Evolutionary conservation across 2,113 vertebrate genomes (phyloP), one percentile per base, ranked within the genome.

Genomic region (Synodontis membranacea): DNA sequence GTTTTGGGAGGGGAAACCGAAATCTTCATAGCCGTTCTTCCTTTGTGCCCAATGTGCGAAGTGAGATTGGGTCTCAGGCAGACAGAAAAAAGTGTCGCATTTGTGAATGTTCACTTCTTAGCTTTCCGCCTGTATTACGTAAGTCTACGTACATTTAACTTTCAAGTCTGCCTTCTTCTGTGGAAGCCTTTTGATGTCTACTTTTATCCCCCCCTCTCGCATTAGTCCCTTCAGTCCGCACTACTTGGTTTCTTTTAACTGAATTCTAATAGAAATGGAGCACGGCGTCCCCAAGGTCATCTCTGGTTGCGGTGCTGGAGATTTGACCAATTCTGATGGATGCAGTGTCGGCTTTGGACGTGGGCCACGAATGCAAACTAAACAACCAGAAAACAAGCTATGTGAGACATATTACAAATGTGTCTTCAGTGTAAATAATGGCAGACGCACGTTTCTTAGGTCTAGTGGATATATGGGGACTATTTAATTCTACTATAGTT

Each of bases 71-170:
- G 82, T 89, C 86, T 86, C 87, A 87, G 90, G 87, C 90, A 88
- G 88, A 89, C 90, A 92, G 92, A 93, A 88, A n/a, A 91, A 88
- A 88, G 86, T 87, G 89, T 90, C 86, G 89, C 56, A 87, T 80
- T 48, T n/a, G 25, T 31, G 25, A 48, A 15, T 48, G 25, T 76
- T 48, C 44, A 5, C 42, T 48, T 46, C 70, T 14, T 44, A 44
- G 5, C 72, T 72, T 25, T 72, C 4, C 8, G 7, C 72, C 14
- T 17, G 25, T 62, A 54, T 66, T 68, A 50, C n/a, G n/a, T n/a
- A 83, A 62, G 74, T 60, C 80, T 83, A 44, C 25, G 52, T 68
- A 44, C 25, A 44, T 68, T 52, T 82, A 48, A 87, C 46, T 84
- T 86, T 87, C 17, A 86, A 80, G 17, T 88, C 81, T 66, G 80